These are phyloP conservation scores for Drosophila acutilabella DNA, from an alignment of 2,888 invertebrate species.

Conservation along the genomic window DNA sequence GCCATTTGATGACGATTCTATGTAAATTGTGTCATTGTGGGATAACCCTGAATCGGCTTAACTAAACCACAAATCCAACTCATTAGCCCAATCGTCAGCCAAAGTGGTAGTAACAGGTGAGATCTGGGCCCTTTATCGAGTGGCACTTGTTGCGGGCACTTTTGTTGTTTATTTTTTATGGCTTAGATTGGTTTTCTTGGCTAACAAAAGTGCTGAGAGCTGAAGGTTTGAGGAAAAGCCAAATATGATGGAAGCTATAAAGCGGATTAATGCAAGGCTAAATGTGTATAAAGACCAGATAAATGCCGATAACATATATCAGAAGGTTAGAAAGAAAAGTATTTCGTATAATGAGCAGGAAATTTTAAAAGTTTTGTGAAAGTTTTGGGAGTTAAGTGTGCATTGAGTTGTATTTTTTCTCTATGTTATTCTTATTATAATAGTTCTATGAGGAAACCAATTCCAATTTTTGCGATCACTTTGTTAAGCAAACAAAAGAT, in stretches of 20 bases:
- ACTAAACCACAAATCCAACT: slow-evolving; percentile 27
- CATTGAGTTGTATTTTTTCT: no score
- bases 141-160: slow-evolving; percentile 47
- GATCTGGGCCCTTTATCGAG: slow-evolving; percentile 20
- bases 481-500: not conserved
- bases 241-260: slow-evolving; percentile 13
- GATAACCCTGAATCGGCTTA: slow-evolving; percentile 26
- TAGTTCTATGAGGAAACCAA: no score
- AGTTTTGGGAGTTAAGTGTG: not conserved
- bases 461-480: slow-evolving; percentile 1
- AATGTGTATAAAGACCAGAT: not conserved
- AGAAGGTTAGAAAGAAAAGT: not conserved
- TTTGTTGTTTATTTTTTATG: slow-evolving; percentile 15
- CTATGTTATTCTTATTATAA: no score
- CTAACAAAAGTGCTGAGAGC: slow-evolving; percentile 40
- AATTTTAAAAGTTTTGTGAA: not conserved
- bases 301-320: not conserved
- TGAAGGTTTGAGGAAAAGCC: slow-evolving; percentile 7
- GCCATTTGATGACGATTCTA: slow-evolving; percentile 62
- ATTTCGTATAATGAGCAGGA: not conserved
- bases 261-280: slow-evolving; percentile 20
- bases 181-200: slow-evolving; percentile 32
- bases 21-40: slow-evolving; percentile 61
- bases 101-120: slow-evolving; percentile 40
- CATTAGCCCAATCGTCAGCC: slow-evolving; percentile 37